Evolutionary conservation across 2,113 vertebrate genomes (phyloP), one percentile per base, ranked within the genome.

Genomic region (Tetrax tetrax): DNA sequence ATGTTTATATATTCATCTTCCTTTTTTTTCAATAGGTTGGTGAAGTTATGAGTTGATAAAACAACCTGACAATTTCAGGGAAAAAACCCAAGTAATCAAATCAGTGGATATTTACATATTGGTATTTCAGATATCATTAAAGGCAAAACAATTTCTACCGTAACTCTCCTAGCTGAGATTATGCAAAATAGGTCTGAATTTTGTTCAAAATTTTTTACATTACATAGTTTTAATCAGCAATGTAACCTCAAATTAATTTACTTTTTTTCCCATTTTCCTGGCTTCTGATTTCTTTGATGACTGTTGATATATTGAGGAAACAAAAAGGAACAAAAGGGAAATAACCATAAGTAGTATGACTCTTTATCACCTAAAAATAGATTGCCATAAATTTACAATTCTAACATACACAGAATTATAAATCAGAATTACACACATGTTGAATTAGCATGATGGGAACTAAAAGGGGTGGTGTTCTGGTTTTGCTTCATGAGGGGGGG

Each of bases 281-380:
- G 10, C 17, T 68, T 72, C 28, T 48, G n/a, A 28, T 77, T 57
- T 56, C 14, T 66, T 82, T 66, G 12, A 23, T 85, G 35, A 45
- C 35, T 66, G 7, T 29, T 79, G 13, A 27, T 50, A 41, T 7
- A 37, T 1, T 79, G 17, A 60, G 10, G 33, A 48, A 89, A 74
- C 14, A 33, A 41, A 65, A 91, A 35, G 22, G 14, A 31, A 31
- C 10, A 66, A 86, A 51, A 54, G 4, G 7, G 15, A 70, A 68
- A 38, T 57, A 59, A 24, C 23, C 4, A 0, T 10, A 75, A n/a
- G 4, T 43, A 66, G 1, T 22, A 31, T 38, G 31, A 45, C 19
- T 33, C 7, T 54, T 27, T 60, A 53, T 71, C 65, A 64, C 7
- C 38, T 47, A 28, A 16, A 41, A 88, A 66, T 14, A 72, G 7